Evolutionary conservation across 2,888 invertebrate species (phyloP).

Genomic region (Phengaris arion): DNA sequence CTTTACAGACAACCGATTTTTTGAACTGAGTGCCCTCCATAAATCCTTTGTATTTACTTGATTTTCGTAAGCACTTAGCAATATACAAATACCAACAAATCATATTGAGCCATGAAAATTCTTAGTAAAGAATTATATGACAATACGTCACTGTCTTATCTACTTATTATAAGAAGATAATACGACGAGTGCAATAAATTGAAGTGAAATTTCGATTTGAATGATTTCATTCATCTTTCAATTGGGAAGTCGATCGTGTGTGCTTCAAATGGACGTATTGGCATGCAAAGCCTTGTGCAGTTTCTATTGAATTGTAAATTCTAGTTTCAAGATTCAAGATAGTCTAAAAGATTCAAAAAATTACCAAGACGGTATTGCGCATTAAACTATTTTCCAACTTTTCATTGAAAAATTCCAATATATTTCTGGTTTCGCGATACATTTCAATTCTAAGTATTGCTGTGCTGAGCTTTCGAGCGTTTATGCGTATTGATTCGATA

Average conservation of each 20-base stretch:
- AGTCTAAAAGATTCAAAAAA: conserved; percentile 49
- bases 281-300: conserved; percentile 76
- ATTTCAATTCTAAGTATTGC: conserved; percentile 25
- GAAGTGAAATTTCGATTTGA: conserved; percentile 51
- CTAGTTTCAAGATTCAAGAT: conserved; percentile 64
- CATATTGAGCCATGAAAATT: background rate
- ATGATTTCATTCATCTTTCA: conserved; percentile 74
- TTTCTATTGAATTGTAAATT: conserved; percentile 77
- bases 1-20: too few relatives aligned
- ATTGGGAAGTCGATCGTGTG: conserved; percentile 72
- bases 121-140: background rate
- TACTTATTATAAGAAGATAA: conserved; percentile 15
- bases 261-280: conserved; percentile 75
- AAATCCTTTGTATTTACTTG: background rate
- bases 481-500: conserved; percentile 19
- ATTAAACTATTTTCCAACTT: conserved; percentile 24
- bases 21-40: background rate
- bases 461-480: conserved; percentile 17
- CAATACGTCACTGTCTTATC: background rate
- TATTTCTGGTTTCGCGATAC: conserved; percentile 29
- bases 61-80: background rate
- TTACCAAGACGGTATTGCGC: conserved; percentile 28
- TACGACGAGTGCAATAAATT: conserved; percentile 29
- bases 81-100: background rate
- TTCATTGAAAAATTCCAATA: conserved; percentile 20